These are phyloP conservation scores for Drosophila persimilis DNA, from an alignment of 1,140 invertebrate species.

Conservation along the genomic window DNA sequence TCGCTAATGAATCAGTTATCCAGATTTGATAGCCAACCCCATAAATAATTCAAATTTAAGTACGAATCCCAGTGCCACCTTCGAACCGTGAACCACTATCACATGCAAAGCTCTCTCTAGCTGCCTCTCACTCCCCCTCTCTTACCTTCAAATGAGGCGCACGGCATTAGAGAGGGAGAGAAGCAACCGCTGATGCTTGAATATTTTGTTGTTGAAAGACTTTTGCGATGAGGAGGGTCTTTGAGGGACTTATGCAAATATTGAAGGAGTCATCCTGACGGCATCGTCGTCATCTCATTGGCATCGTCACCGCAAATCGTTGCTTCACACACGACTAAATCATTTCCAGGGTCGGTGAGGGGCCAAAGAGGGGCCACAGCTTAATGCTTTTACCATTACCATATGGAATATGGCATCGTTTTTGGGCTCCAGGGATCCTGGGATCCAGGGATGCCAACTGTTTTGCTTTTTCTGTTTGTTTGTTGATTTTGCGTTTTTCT, in stretches of 20 bases:
- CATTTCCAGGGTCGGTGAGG: constrained; percentile 6
- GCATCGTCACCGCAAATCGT: constrained; percentile 65
- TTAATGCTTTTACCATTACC: constrained; percentile 79
- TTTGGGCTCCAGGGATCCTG: not conserved
- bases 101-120: too few relatives aligned
- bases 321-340: constrained; percentile 51
- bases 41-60: too few relatives aligned
- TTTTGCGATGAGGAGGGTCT: constrained; percentile 43
- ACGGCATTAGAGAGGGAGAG: constrained; percentile 46
- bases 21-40: too few relatives aligned
- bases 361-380: constrained; percentile 39
- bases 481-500: constrained; percentile 77
- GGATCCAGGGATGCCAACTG: not conserved
- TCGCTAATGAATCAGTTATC: not conserved
- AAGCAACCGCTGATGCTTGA: constrained; percentile 31
- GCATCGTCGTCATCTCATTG: constrained; percentile 53
- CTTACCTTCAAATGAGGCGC: constrained; percentile 28
- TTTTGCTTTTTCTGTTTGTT: constrained; percentile 55
- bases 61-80: too few relatives aligned
- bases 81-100: not conserved
- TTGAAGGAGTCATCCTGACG: constrained; percentile 57
- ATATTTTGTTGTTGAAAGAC: constrained; percentile 51
- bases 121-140: not conserved
- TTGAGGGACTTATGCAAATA: constrained; percentile 77
- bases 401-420: constrained; percentile 52